Conservation (phyloP, 2,113 vertebrate genomes). For the Polyodon spathula region DNA sequence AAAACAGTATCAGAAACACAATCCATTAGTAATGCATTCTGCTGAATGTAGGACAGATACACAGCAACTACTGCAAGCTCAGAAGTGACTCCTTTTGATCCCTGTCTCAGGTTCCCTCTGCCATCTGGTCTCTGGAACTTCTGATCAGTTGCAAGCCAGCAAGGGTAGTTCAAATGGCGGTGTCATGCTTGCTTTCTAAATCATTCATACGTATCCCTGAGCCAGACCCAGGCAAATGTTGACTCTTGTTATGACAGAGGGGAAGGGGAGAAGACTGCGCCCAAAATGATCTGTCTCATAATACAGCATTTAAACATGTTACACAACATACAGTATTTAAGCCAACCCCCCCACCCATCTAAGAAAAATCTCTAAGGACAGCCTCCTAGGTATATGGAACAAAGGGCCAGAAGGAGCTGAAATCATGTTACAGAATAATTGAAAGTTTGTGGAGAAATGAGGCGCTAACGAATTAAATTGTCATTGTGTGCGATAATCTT, state of each 20-base stretch:
- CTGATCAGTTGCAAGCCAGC: constrained; percentile 8
- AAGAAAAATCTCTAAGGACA: no score
- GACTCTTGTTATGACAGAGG: background rate
- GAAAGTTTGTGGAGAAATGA: no score
- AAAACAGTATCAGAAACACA: background rate
- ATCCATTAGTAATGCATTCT: background rate
- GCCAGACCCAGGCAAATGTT: background rate
- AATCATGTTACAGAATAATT: no score
- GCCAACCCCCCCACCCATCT: background rate
- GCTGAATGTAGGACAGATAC: background rate
- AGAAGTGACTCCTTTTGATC: constrained; percentile 12
- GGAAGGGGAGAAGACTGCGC: background rate
- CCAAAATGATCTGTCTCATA: background rate
- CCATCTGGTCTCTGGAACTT: constrained; percentile 40
- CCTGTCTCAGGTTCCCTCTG: constrained; percentile 29
- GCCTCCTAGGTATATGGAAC: no score
- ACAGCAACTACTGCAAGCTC: constrained; percentile 10
- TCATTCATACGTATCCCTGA: constrained; percentile 19
- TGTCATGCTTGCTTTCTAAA: constrained; percentile 20
- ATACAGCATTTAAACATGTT: background rate
- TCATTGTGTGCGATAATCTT: no score
- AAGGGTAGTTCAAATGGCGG: constrained; percentile 10
- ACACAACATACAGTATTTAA: no score
- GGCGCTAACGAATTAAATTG: no score
- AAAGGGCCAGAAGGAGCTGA: no score